Conservation (phyloP, 1,140 invertebrate species). For the Drosophila simulans region DNA sequence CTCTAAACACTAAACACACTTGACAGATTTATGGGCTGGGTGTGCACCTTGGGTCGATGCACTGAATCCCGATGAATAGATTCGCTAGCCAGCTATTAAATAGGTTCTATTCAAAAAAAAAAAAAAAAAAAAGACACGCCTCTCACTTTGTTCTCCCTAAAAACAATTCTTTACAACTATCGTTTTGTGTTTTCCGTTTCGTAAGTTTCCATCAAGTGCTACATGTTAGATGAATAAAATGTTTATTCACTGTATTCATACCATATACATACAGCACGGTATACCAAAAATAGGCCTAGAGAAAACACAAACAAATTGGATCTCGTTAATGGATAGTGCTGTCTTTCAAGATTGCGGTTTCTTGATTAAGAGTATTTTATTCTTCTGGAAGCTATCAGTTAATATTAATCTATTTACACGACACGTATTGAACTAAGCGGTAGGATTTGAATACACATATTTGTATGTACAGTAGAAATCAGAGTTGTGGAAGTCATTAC, state of each 20-base stretch:
- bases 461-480: slow-evolving; percentile 44
- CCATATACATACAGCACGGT: slow-evolving; percentile 13
- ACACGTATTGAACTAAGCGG: slow-evolving; percentile 38
- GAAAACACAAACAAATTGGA: slow-evolving; percentile 28
- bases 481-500: slow-evolving; percentile 20
- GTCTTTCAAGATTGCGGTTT: slow-evolving; percentile 45
- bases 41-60: slow-evolving; percentile 2
- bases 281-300: slow-evolving; percentile 38
- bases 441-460: slow-evolving; percentile 43
- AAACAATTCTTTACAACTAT: background rate
- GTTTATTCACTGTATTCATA: slow-evolving; percentile 35
- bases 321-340: slow-evolving; percentile 39
- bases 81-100: background rate
- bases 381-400: slow-evolving; percentile 43
- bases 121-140: background rate
- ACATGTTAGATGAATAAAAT: slow-evolving; percentile 21
- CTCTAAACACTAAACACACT: slow-evolving; percentile 15
- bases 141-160: background rate
- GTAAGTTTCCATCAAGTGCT: slow-evolving; percentile 17
- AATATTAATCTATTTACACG: slow-evolving; percentile 47
- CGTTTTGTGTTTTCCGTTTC: background rate
- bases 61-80: background rate
- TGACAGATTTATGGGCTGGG: slow-evolving; percentile 32
- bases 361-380: slow-evolving; percentile 47
- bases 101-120: slow-evolving; percentile 1